phyloP scores from a whole-genome alignment of 2,113 vertebrate species.

The Emydocephalus ijimae region DNA sequence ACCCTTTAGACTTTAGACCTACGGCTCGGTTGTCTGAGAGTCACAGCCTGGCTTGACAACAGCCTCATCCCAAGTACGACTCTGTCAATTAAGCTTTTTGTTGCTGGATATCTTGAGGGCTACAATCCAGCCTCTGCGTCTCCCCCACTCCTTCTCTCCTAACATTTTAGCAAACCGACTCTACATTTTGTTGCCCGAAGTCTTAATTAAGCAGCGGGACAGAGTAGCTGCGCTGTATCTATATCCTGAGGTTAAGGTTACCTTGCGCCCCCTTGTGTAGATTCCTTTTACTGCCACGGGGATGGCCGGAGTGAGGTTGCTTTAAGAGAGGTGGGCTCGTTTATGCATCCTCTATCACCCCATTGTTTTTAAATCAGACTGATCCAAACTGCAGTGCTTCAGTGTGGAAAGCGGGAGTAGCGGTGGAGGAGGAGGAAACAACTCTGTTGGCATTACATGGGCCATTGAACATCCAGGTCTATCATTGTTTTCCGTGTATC shows the following conservation, averaged over 20 bases:
- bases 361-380: not conserved
- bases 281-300: not conserved
- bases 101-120: not conserved
- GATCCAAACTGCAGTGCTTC: not conserved
- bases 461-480: constrained; percentile 12
- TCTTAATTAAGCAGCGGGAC: not conserved
- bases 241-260: constrained; percentile 28
- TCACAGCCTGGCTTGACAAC: not conserved
- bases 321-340: not conserved
- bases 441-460: not conserved
- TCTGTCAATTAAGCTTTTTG: not conserved
- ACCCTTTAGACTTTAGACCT: too few species aligned
- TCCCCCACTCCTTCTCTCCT: not conserved
- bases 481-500: constrained; percentile 2
- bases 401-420: too few species aligned
- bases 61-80: not conserved
- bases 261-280: constrained; percentile 28
- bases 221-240: not conserved
- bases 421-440: not conserved
- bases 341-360: not conserved
- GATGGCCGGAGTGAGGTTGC: not conserved
- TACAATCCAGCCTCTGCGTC: not conserved
- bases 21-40: not conserved
- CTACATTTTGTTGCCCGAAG: not conserved
- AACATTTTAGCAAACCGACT: not conserved